Base-by-base conservation (phyloP, 1,140 invertebrate species). In the Pinna nobilis region DNA sequence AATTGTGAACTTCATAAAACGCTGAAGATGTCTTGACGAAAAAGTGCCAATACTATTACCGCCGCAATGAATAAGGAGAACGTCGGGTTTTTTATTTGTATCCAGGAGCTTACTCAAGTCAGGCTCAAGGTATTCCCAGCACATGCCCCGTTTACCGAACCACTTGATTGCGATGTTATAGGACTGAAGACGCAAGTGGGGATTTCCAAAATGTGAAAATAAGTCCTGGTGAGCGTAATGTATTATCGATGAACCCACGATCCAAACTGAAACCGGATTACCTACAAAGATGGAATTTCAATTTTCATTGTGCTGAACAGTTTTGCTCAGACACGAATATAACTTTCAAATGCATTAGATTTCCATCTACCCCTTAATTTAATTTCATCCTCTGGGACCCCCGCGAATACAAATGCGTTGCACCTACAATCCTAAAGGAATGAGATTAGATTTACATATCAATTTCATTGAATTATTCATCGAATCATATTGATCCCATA, bases 361-460 rank as follows among this genome's bases (percentile, higher is more conserved):
- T 23, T 44, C 66, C 53, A 59, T 30, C 66, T 25, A 15, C 35
- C 53, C 33, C 44, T 68, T 20, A 20, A 25, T 37, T 67, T 55
- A 0, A 57, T 39, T 1, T 25, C 53, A 37, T 33, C 28, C 2
- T 20, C 20, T 15, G n/a, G 3, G 11, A 1, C 33, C 3, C 35
- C n/a, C 37, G 2, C 15, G 20, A 23, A 41, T 39, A 59, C 66
- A 59, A 32, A 9, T 68, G 51, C n/a, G 33, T 49, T 15, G 66
- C 51, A 6, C 47, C 64, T 2, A 47, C 64, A 41, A 57, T 68
- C 35, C 51, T 39, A 28, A 57, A 37, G 30, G 1, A 55, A 37
- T 67, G 65, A 1, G 49, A 55, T 55, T 67, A n/a, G n/a, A n/a
- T n/a, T n/a, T n/a, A n/a, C n/a, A n/a, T n/a, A n/a, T n/a, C n/a